Conservation (phyloP, 2,888 invertebrate genomes). For the Agonopterix arenella region DNA sequence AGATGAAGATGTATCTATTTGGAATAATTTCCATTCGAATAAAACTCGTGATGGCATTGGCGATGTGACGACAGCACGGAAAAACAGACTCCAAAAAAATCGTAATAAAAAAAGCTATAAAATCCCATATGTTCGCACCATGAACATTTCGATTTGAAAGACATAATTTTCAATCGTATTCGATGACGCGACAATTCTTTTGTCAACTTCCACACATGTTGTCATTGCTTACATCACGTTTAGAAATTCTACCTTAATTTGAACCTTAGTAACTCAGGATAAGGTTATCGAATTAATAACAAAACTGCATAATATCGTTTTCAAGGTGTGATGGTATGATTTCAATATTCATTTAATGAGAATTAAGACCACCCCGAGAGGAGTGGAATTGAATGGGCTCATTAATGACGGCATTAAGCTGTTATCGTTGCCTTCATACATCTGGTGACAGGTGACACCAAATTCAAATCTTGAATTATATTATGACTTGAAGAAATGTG, state of each 20-base stretch:
- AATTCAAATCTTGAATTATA: neutral
- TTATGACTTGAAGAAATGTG: too few species aligned
- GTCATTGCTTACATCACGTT: neutral
- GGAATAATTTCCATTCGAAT: too few species aligned
- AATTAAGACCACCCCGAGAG: constrained; percentile 40
- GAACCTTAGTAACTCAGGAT: too few species aligned
- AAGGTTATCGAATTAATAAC: too few species aligned
- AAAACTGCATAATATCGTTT: too few species aligned
- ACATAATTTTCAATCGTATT: constrained; percentile 18
- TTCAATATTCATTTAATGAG: constrained; percentile 16
- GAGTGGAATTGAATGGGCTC: constrained; percentile 33
- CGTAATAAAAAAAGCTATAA: too few species aligned
- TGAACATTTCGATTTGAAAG: too few species aligned
- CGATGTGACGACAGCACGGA: too few species aligned
- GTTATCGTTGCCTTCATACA: constrained; percentile 24
- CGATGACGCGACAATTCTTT: constrained; percentile 42
- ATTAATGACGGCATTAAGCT: constrained; percentile 32
- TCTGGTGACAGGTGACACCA: constrained; percentile 34
- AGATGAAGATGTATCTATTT: too few species aligned
- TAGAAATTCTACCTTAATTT: constrained; percentile 8
- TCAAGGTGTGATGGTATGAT: constrained; percentile 14
- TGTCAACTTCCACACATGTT: constrained; percentile 22
- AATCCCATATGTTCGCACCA: too few species aligned
- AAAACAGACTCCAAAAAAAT: too few species aligned
- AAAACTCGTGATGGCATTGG: too few species aligned